Evolutionary conservation across 2,113 vertebrate species (phyloP), one percentile per base, ranked within the genome.

Genomic region (Mustelus asterias): DNA sequence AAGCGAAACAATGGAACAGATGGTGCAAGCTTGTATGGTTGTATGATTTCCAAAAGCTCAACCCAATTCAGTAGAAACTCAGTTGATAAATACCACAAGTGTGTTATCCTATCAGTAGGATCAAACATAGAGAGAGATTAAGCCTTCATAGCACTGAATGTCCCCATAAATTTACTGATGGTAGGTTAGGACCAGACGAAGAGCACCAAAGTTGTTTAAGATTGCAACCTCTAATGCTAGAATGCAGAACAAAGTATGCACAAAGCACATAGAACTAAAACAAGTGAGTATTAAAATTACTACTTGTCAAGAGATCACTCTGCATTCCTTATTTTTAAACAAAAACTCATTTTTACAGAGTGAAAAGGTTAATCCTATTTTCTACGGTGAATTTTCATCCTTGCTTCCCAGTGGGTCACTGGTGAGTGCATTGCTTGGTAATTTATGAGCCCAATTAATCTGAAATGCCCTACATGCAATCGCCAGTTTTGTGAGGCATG

Each of bases 1-100:
- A 76, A 54, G 41, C 72, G 41, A 95, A 95, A 95, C 94, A 95
- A 95, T 95, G 69, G 94, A 95, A 95, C 94, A 95, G 94, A 95
- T 95, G 94, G 94, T 95, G 26, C 41, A 95, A 72, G 69, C 6
- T 26, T 76, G 69, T 26, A 48, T 69, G 37, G 67, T 60, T 41
- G 63, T 41, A 37, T 18, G 20, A 69, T 72, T 95, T 95, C 69
- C 70, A 72, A 95, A 37, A 95, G 69, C 24, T 72, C 26, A 95
- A 76, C 65, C 37, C 37, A 72, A 72, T 70, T 95, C 41, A 95
- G 26, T 54, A 33, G 94, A 95, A 95, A 95, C 41, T 76, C n/a
- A 26, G 20, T 4, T 44, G 9, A 29, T 70, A 24, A 72, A 54
- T 70, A 95, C 37, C 41, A 76, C 3, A 14, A 72, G 3, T 76